Percentiles rank a stretch among this genome's conserved stretches.
phyloP scores from a whole-genome alignment of 2,797 vertebrate species.

The Ceryle rudis region DNA sequence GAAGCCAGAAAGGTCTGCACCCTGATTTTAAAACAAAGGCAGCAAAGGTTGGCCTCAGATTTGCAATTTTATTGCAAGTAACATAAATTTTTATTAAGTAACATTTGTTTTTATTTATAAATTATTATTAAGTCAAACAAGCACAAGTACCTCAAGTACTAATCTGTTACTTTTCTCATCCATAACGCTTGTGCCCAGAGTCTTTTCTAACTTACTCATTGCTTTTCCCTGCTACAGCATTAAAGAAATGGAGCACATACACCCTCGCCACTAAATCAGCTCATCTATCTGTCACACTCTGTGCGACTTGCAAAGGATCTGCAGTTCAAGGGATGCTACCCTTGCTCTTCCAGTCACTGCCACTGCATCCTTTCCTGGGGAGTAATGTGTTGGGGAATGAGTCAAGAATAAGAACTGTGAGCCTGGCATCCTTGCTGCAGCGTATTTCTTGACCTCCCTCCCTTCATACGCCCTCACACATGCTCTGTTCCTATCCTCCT shows the following conservation, averaged over 20 bases:
- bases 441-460: neutral
- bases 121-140: neutral
- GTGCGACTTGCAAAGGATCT: neutral
- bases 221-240: neutral
- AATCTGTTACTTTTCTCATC: neutral
- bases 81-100: too few relatives aligned
- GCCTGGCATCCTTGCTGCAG: neutral
- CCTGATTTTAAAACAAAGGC: neutral
- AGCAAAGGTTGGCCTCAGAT: neutral
- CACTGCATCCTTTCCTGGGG: neutral
- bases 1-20: neutral
- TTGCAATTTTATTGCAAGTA: too few relatives aligned
- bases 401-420: slow-evolving; percentile 13
- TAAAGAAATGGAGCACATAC: neutral
- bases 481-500: neutral
- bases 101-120: too few relatives aligned
- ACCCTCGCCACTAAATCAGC: neutral
- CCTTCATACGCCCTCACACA: neutral
- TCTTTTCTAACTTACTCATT: neutral
- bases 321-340: neutral
- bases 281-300: neutral
- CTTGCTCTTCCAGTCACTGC: neutral
- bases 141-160: neutral
- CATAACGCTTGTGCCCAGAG: neutral
- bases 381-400: neutral